Conservation (phyloP, 2,113 vertebrate genomes). For the Holacanthus passer region DNA sequence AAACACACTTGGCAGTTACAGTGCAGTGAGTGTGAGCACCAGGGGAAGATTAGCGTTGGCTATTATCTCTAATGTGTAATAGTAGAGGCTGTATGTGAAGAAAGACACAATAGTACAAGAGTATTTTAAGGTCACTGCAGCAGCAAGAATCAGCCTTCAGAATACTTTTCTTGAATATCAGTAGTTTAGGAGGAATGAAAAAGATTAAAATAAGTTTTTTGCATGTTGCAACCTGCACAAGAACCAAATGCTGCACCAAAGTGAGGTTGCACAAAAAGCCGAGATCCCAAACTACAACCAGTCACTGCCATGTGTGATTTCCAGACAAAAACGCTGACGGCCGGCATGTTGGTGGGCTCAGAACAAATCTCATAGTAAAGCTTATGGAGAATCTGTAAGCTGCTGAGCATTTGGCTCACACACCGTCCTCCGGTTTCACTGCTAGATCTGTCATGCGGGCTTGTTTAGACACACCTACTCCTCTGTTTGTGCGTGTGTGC, state of each 20-base stretch:
- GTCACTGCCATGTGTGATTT: background rate
- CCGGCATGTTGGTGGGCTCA: background rate
- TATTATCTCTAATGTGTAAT: conserved; percentile 59
- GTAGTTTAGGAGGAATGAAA: background rate
- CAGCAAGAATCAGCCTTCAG: background rate
- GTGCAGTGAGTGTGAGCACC: conserved; percentile 56
- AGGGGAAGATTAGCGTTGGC: conserved; percentile 68
- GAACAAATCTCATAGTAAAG: conserved; percentile 45
- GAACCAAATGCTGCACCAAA: background rate
- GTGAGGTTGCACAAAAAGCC: conserved; percentile 20
- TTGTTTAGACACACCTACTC: conserved; percentile 45
- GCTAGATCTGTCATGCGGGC: conserved; percentile 37
- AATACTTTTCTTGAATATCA: background rate
- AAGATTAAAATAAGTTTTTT: background rate
- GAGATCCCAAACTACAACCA: background rate
- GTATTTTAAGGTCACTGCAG: background rate
- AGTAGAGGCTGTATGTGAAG: conserved; percentile 22
- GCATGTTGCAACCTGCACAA: background rate
- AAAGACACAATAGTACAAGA: background rate
- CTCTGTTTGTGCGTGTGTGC: background rate
- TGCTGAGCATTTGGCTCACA: conserved; percentile 41
- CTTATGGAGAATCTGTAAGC: conserved; percentile 39
- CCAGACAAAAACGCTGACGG: background rate
- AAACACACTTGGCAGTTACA: conserved; percentile 55
- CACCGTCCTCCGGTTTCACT: conserved; percentile 42